Base-by-base conservation (phyloP, 2,888 invertebrate genomes). In the Altica lythri region DNA sequence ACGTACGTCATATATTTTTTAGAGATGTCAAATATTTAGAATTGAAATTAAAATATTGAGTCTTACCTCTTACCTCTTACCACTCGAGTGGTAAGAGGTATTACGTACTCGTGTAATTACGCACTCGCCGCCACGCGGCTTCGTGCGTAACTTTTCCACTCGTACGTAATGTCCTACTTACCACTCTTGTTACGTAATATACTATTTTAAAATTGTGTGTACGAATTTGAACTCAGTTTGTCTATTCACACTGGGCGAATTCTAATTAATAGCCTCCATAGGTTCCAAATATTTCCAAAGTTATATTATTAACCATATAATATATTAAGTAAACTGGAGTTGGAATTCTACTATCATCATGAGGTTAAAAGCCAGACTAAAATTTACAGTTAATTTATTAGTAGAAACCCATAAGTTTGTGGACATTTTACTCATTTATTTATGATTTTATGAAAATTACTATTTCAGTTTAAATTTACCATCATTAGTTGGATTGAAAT, bases 391-490 rank as follows among this genome's bases (percentile, higher is more conserved):
- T 40, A 19, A 25, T 40, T 25, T 40, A 25, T 38, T 25, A 40
- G 10, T 25, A 40, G 37, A 25, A 10, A 19, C 40, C 12, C 22
- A 40, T 25, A 40, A 40, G 40, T 40, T 40, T 22, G 40, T 22
- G 40, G 40, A 40, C 40, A 3, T 10, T 37, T 40, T 40, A 22
- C 22, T 25, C 2, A 40, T 3, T 13, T 9, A 22, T 19, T 12
- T 13, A 40, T 22, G 22, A 22, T 40, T 18, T 18, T 37, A 17
- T 18, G 18, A 37, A 37, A 37, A 37, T 37, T 37, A 37, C 37
- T 9, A 37, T 17, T 37, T 40, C 22, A 40, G 22, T 40, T 40
- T 40, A 40, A 40, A 40, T 40, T 40, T n/a, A n/a, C n/a, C n/a
- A n/a, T n/a, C n/a, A n/a, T n/a, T n/a, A n/a, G n/a, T n/a, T n/a